These are phyloP conservation scores for Aegotheles bennettii DNA, from an alignment of 2,113 vertebrate genomes.

Conservation along the genomic window DNA sequence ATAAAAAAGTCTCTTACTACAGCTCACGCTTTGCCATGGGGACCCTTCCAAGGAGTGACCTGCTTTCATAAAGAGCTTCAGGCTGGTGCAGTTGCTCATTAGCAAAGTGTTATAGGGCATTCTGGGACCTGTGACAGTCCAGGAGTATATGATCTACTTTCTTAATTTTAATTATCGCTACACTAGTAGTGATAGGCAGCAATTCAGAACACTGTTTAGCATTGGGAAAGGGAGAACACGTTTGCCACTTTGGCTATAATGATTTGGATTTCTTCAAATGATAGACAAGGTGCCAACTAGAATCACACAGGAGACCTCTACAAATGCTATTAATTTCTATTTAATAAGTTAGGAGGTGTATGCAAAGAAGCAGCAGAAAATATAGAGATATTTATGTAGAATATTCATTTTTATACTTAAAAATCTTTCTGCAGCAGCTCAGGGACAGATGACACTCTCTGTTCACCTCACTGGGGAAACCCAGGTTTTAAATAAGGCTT, in stretches of 20 bases:
- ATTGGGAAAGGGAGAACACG: neutral
- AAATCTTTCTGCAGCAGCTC: neutral
- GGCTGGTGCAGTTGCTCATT: neutral
- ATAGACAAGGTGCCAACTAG: neutral
- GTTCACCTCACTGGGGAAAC: neutral
- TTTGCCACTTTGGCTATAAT: neutral
- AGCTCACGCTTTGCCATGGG: neutral
- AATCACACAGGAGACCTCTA: neutral
- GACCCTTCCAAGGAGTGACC: neutral
- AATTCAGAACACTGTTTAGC: neutral
- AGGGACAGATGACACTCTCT: neutral
- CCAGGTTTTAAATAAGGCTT: slow-evolving; percentile 47
- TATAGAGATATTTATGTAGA: neutral
- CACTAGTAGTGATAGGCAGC: neutral
- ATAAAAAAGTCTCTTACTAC: neutral
- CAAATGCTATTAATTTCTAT: neutral
- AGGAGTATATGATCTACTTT: neutral
- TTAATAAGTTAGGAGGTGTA: neutral
- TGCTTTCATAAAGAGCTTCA: neutral
- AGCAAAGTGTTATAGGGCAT: neutral
- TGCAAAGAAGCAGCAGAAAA: neutral
- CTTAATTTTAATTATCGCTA: neutral
- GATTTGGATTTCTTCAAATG: neutral
- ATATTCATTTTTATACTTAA: neutral
- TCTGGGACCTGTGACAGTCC: neutral